phyloP scores from a whole-genome alignment of 2,888 invertebrate genomes.

The Drosophila demipolita region DNA sequence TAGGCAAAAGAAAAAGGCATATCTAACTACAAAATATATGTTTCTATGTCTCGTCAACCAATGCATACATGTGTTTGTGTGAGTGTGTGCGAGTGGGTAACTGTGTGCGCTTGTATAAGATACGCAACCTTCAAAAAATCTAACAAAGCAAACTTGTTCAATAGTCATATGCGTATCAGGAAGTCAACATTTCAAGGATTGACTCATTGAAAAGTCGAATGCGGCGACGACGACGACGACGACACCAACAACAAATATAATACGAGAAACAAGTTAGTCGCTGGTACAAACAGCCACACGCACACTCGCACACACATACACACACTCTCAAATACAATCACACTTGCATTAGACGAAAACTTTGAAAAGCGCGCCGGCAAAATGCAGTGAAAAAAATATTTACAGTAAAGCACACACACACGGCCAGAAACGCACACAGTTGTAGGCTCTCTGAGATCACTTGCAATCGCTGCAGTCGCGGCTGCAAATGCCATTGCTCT shows the following conservation, averaged over 20 bases:
- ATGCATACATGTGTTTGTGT: slow-evolving; percentile 28
- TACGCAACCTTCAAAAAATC: slow-evolving; percentile 83
- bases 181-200: slow-evolving; percentile 84
- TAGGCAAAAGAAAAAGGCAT: slow-evolving; percentile 50
- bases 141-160: slow-evolving; percentile 82
- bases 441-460: slow-evolving; percentile 57
- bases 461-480: slow-evolving; percentile 57
- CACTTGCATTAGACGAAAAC: slow-evolving; percentile 58
- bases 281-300: slow-evolving; percentile 37
- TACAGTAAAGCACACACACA: slow-evolving; percentile 68
- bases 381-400: slow-evolving; percentile 72
- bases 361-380: slow-evolving; percentile 75
- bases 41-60: slow-evolving; percentile 44
- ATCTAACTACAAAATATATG: slow-evolving; percentile 59
- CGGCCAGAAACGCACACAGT: neutral
- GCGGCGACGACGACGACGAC: slow-evolving; percentile 54
- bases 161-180: slow-evolving; percentile 84
- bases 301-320: slow-evolving; percentile 34
- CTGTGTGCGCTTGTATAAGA: slow-evolving; percentile 66
- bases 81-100: slow-evolving; percentile 25
- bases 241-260: slow-evolving; percentile 47
- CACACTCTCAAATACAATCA: slow-evolving; percentile 13
- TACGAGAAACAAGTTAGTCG: slow-evolving; percentile 71
- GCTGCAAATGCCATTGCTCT: slow-evolving; percentile 30
- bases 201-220: slow-evolving; percentile 84